phyloP scores from a whole-genome alignment of 1,140 invertebrate genomes.

The Drosophila ohnishii region DNA sequence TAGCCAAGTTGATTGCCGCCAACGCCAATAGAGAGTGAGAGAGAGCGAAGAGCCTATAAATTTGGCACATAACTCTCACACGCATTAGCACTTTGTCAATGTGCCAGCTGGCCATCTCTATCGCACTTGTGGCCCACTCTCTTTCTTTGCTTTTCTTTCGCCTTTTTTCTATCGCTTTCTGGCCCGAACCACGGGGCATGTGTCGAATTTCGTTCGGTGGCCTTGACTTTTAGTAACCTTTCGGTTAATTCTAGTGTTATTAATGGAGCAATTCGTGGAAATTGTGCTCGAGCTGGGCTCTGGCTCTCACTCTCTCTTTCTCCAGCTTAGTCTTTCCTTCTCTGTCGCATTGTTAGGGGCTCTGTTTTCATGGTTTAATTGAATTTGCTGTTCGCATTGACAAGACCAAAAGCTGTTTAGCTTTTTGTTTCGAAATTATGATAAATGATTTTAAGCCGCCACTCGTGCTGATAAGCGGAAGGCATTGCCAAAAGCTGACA shows the following conservation, averaged over 20 bases:
- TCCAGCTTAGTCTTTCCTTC: neutral
- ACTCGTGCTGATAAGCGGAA: slow-evolving; percentile 16
- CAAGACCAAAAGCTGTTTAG: slow-evolving; percentile 28
- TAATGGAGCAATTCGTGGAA: slow-evolving; percentile 71
- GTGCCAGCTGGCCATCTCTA: slow-evolving; percentile 33
- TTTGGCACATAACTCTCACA: slow-evolving; percentile 61
- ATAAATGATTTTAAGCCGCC: slow-evolving; percentile 43
- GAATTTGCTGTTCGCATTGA: slow-evolving; percentile 58
- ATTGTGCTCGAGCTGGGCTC: slow-evolving; percentile 32
- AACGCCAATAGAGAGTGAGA: slow-evolving; percentile 7
- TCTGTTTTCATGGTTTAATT: slow-evolving; percentile 55
- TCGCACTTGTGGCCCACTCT: slow-evolving; percentile 13
- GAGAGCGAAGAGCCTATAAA: slow-evolving; percentile 24
- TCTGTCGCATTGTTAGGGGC: neutral
- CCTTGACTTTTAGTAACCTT: slow-evolving; percentile 81
- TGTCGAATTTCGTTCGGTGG: slow-evolving; percentile 64
- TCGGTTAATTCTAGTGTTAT: slow-evolving; percentile 78
- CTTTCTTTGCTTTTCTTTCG: slow-evolving; percentile 20
- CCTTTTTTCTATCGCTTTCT: neutral
- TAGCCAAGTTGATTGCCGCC: slow-evolving; percentile 23
- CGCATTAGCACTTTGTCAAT: slow-evolving; percentile 74
- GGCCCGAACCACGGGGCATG: slow-evolving; percentile 34
- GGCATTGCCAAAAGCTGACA: slow-evolving; percentile 17
- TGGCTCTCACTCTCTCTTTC: neutral
- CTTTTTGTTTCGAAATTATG: slow-evolving; percentile 39